Evolutionary conservation across 2,888 invertebrate species (phyloP).

Genomic region (Plagodis pulveraria): DNA sequence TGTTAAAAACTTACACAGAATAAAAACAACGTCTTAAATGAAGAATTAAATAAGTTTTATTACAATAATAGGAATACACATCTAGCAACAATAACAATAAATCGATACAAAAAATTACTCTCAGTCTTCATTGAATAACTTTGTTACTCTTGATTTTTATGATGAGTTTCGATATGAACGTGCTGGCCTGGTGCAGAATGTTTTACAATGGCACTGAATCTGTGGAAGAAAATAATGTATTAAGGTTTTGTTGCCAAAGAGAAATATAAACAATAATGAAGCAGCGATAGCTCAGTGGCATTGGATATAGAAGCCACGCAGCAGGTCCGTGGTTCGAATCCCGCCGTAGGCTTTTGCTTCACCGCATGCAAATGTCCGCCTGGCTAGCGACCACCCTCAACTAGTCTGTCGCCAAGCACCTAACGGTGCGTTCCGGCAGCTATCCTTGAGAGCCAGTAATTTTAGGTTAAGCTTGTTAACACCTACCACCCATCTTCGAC

Average conservation of each 20-base stretch:
- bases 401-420: no score
- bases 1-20: background rate
- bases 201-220: conserved; percentile 86
- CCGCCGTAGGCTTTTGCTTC: no score
- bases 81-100: conserved; percentile 67
- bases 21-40: background rate
- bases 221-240: conserved; percentile 46
- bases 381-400: no score
- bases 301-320: no score
- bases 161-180: conserved; percentile 69
- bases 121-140: conserved; percentile 46
- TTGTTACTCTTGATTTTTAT: conserved; percentile 53
- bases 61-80: conserved; percentile 62
- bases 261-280: background rate
- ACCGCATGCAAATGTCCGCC: no score
- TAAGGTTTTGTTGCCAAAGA: conserved; percentile 12
- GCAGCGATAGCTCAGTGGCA: no score
- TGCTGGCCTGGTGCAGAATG: conserved; percentile 78
- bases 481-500: no score
- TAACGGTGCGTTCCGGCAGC: no score
- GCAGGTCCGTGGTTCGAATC: no score
- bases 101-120: conserved; percentile 37
- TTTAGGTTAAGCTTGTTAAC: no score
- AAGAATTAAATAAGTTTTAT: conserved; percentile 40
- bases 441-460: no score